phyloP scores from a whole-genome alignment of 2,888 invertebrate genomes.

The Phengaris arion region DNA sequence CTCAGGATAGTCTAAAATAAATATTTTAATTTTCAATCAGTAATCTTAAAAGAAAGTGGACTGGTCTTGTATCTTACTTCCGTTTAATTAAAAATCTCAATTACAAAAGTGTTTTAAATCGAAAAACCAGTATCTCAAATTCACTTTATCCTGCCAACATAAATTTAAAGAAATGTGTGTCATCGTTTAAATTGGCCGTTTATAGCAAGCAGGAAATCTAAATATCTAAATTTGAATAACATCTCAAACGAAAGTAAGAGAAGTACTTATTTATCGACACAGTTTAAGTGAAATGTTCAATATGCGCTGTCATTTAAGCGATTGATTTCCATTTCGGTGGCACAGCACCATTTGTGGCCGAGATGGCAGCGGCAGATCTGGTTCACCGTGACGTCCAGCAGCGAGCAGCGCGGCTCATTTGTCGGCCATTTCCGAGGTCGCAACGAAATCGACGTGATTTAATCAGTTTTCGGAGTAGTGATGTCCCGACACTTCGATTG shows the following conservation, averaged over 20 bases:
- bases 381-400: conserved; percentile 67
- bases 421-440: conserved; percentile 44
- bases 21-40: not conserved
- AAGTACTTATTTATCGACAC: conserved; percentile 25
- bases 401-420: conserved; percentile 63
- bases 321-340: conserved; percentile 29
- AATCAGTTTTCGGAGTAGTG: conserved; percentile 69
- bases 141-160: not conserved
- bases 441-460: conserved; percentile 72
- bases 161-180: not conserved
- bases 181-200: not conserved
- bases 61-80: conserved; percentile 8
- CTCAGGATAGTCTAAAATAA: not conserved
- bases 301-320: conserved; percentile 9
- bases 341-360: conserved; percentile 39
- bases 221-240: conserved; percentile 25
- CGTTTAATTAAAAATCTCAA: conserved; percentile 18
- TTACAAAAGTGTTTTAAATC: conserved; percentile 13
- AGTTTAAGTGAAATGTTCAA: conserved; percentile 25
- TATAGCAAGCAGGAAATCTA: not conserved
- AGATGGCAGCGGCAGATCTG: conserved; percentile 54
- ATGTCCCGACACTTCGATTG: conserved; percentile 67
- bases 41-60: conserved; percentile 16
- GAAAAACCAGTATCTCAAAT: not conserved
- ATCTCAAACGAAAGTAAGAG: conserved; percentile 2